These are phyloP conservation scores for Emydoidea blandingii DNA, from an alignment of 2,797 vertebrate genomes.

Conservation along the genomic window DNA sequence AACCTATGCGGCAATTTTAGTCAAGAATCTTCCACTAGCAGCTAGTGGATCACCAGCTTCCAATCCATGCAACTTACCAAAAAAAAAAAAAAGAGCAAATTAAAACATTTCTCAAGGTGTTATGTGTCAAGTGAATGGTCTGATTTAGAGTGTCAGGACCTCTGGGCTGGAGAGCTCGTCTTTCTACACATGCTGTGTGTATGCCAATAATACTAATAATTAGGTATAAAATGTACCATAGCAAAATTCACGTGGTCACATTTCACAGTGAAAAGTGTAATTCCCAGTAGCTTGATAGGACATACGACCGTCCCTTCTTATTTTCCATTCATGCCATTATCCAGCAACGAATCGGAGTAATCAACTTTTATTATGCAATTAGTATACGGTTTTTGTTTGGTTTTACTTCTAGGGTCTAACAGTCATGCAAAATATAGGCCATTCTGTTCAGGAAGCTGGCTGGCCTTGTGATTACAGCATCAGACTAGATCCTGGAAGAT, in stretches of 20 bases:
- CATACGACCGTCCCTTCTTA: background rate
- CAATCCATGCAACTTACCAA: slow-evolving; percentile 47
- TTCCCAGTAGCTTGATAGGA: background rate
- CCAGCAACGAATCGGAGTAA: background rate
- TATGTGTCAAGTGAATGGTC: background rate
- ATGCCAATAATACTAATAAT: background rate
- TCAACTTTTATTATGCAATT: background rate
- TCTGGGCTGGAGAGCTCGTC: background rate
- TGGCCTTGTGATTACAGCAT: background rate
- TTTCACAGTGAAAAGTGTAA: background rate
- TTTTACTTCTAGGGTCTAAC: background rate
- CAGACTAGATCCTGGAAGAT: background rate
- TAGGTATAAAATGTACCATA: background rate
- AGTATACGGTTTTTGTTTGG: background rate
- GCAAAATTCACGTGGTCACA: background rate
- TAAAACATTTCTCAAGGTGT: background rate
- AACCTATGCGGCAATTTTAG: background rate
- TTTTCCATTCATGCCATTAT: background rate
- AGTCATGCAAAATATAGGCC: background rate
- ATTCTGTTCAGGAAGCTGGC: background rate
- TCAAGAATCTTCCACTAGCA: slow-evolving; percentile 6
- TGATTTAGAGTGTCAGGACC: slow-evolving; percentile 6
- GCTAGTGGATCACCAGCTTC: slow-evolving; percentile 30
- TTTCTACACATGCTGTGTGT: background rate
- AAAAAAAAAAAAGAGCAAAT: background rate